Evolutionary conservation across 2,797 vertebrate species (phyloP).

Genomic region (Alfaro cultratus): DNA sequence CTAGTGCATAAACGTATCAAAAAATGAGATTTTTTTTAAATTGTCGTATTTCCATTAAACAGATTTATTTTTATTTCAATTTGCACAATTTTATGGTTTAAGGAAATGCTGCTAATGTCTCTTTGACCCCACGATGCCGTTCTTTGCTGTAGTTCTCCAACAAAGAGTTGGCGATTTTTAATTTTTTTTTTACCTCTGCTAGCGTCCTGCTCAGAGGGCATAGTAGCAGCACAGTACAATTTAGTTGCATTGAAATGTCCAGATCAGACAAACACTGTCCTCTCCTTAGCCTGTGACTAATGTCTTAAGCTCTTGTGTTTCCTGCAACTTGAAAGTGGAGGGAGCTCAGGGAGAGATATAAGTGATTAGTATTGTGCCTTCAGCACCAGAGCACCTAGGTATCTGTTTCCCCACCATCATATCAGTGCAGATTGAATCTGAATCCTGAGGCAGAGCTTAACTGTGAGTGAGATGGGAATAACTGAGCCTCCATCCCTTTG

Average conservation of each 20-base stretch:
- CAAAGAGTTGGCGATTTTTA: not conserved
- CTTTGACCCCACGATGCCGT: not conserved
- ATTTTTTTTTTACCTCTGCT: not conserved
- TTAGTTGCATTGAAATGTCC: slow-evolving; percentile 26
- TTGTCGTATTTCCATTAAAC: not conserved
- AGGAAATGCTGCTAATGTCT: not conserved
- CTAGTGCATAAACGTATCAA: too few relatives aligned
- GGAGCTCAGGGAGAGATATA: slow-evolving; percentile 64
- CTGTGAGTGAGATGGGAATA: slow-evolving; percentile 65
- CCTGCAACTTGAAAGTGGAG: slow-evolving; percentile 64
- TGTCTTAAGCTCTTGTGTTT: slow-evolving; percentile 55
- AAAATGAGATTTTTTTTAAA: not conserved
- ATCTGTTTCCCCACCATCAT: slow-evolving; percentile 59
- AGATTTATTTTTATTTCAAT: not conserved
- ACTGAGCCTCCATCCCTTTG: slow-evolving; percentile 54
- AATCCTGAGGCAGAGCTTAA: slow-evolving; percentile 62
- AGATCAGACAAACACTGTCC: slow-evolving; percentile 23
- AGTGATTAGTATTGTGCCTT: slow-evolving; percentile 64
- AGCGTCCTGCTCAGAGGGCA: not conserved
- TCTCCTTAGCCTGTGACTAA: slow-evolving; percentile 62
- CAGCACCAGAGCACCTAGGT: slow-evolving; percentile 59
- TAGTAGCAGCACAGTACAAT: not conserved
- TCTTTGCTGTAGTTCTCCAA: not conserved
- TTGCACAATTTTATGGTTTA: too few relatives aligned
- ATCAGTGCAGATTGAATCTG: slow-evolving; percentile 59